Evolutionary conservation across 2,797 vertebrate species (phyloP).

Genomic region (Sebastes dallii): DNA sequence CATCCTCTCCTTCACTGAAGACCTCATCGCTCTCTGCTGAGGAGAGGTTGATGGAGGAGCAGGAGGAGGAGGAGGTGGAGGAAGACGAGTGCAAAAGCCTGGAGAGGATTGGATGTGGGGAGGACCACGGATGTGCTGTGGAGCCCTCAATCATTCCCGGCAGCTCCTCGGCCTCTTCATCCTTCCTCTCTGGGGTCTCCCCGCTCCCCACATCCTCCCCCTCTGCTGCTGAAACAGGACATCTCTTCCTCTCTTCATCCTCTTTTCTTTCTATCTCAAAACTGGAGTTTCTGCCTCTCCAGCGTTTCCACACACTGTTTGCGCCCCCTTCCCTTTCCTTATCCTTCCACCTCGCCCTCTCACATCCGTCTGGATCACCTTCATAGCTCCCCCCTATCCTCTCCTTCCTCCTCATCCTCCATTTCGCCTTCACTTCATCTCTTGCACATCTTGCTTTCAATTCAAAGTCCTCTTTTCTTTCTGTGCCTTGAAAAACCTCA

Average conservation of each 20-base stretch:
- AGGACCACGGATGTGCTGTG: conserved; percentile 12
- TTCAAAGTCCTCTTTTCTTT: conserved; percentile 31
- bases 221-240: background rate
- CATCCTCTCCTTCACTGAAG: conserved; percentile 83
- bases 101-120: conserved; percentile 72
- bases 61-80: conserved; percentile 66
- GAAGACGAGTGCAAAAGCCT: conserved; percentile 59
- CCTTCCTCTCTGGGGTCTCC: background rate
- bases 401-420: conserved; percentile 60
- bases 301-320: conserved; percentile 23
- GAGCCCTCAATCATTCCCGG: background rate
- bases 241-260: background rate
- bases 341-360: conserved; percentile 23
- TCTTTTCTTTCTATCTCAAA: conserved; percentile 26
- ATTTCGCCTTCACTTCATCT: conserved; percentile 52
- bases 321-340: background rate
- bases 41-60: conserved; percentile 80
- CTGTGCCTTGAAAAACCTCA: background rate
- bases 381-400: conserved; percentile 59
- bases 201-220: background rate
- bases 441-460: conserved; percentile 18
- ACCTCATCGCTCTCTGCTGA: conserved; percentile 85
- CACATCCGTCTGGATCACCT: conserved; percentile 10
- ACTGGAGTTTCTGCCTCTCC: conserved; percentile 17
- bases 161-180: background rate